A percentile compares a stretch with the other conserved stretches of the same genome.
Evolutionary conservation across 2,113 vertebrate genomes (phyloP).

Genomic region (Platysteira castanea): DNA sequence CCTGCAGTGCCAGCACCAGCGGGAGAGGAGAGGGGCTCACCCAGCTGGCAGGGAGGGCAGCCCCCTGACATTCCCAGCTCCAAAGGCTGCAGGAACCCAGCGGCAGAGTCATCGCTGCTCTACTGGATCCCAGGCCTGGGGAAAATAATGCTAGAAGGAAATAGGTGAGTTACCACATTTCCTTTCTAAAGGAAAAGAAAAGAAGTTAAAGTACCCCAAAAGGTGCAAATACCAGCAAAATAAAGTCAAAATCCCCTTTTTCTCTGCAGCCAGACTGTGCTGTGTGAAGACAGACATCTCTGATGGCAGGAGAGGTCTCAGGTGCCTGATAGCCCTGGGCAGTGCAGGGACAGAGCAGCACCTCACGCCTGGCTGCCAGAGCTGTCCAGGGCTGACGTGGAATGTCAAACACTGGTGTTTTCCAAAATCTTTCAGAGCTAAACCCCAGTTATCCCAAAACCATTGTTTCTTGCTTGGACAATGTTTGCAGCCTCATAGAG

Average conservation of each 20-base stretch:
- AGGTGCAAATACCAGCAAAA: not conserved
- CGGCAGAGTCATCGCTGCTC: not conserved
- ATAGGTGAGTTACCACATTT: not conserved
- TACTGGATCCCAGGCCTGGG: not conserved
- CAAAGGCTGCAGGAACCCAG: not conserved
- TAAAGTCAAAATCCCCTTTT: not conserved
- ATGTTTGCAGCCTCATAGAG: not conserved
- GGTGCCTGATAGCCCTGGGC: fast-evolving
- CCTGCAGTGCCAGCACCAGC: fast-evolving
- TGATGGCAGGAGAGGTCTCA: not conserved
- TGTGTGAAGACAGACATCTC: not conserved
- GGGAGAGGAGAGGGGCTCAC: not conserved
- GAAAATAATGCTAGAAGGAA: not conserved
- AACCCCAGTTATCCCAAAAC: fast-evolving
- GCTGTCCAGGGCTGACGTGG: not conserved
- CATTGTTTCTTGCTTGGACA: not conserved
- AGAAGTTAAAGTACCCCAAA: not conserved
- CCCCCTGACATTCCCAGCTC: not conserved
- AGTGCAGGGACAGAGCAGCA: not conserved
- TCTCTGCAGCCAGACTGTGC: not conserved
- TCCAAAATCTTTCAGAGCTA: not conserved
- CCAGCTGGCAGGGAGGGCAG: not conserved
- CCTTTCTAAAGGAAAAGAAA: not conserved
- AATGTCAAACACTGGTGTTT: not conserved
- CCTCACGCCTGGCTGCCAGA: fast-evolving